Conservation (phyloP, 2,113 vertebrate species). For the Anoura caudifer region DNA sequence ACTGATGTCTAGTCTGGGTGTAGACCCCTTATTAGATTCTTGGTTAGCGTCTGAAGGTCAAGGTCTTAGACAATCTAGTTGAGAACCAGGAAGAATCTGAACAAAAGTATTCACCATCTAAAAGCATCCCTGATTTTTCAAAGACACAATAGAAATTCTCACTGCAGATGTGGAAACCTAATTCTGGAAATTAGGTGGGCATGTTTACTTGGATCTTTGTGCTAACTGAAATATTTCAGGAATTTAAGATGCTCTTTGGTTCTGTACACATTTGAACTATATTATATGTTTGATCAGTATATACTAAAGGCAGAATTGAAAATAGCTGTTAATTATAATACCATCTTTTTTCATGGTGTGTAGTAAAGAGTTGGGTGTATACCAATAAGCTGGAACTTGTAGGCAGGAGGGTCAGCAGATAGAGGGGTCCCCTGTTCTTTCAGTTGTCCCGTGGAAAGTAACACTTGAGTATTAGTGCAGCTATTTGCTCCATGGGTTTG, state of each 20-base stretch:
- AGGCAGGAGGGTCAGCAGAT: background rate
- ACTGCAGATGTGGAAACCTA: background rate
- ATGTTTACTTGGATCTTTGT: background rate
- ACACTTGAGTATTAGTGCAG: background rate
- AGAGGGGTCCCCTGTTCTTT: background rate
- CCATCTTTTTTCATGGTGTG: background rate
- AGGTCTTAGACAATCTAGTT: background rate
- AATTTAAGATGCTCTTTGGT: background rate
- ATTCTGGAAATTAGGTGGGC: background rate
- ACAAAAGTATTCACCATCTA: background rate
- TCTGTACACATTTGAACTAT: background rate
- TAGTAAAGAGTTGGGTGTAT: background rate
- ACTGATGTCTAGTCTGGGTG: background rate
- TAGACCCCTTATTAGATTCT: background rate
- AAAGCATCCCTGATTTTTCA: background rate
- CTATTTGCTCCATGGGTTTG: background rate
- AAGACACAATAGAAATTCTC: background rate
- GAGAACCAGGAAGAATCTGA: background rate
- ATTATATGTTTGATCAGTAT: background rate
- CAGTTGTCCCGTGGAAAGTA: background rate
- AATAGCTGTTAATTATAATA: background rate
- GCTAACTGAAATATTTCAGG: background rate
- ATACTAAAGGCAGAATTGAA: background rate
- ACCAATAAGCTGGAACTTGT: background rate
- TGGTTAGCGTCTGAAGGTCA: background rate